Conservation (phyloP, 2,888 invertebrate species). For the Plebejus argus region DNA sequence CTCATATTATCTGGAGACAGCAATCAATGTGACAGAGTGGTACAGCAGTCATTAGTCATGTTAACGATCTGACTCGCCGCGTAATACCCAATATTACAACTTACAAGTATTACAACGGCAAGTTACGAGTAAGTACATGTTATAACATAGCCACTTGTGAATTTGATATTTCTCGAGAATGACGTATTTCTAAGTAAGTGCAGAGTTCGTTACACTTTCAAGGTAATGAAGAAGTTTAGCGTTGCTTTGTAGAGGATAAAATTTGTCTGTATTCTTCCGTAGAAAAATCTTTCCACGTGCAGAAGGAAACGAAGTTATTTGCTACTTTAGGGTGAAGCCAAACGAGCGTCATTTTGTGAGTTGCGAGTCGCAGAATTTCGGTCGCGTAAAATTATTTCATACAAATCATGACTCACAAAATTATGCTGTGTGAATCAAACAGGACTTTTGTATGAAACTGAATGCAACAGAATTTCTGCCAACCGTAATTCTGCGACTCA, state of each 20-base stretch:
- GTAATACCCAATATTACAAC: slow-evolving; percentile 19
- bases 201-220: slow-evolving; percentile 44
- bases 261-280: neutral
- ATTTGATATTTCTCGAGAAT: slow-evolving; percentile 45
- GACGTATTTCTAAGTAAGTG: slow-evolving; percentile 48
- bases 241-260: neutral
- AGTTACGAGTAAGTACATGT: slow-evolving; percentile 29
- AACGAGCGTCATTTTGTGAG: no score
- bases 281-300: neutral
- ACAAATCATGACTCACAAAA: no score
- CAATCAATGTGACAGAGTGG: slow-evolving; percentile 11
- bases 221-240: slow-evolving; percentile 31
- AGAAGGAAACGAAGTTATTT: no score
- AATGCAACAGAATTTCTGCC: no score
- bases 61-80: neutral
- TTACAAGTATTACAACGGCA: no score
- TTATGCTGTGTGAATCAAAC: no score
- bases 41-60: neutral
- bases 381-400: no score
- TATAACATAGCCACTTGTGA: slow-evolving; percentile 41
- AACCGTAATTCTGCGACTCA: no score
- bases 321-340: no score
- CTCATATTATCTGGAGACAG: slow-evolving; percentile 5
- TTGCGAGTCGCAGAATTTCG: no score
- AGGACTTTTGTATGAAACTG: no score